Conservation (phyloP, 2,113 vertebrate genomes). For the Chelonoidis abingdonii region DNA sequence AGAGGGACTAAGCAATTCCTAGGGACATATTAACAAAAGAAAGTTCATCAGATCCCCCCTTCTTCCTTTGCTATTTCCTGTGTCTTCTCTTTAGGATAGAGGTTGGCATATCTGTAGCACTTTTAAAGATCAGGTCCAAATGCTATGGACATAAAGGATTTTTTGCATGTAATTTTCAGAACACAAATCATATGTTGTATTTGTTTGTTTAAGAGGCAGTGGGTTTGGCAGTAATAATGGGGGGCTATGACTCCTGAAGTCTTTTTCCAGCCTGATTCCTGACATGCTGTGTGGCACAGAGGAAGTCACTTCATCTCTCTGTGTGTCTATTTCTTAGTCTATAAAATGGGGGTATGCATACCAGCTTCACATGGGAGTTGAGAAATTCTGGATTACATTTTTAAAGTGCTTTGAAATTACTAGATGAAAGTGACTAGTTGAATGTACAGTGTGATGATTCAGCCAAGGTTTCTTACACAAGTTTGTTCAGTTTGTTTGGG, state of each 20-base stretch:
- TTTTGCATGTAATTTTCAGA: accelerated
- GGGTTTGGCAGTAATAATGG: not conserved
- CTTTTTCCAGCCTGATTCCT: not conserved
- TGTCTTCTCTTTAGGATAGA: accelerated
- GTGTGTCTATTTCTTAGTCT: not conserved
- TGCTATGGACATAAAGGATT: accelerated
- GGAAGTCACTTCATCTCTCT: not conserved
- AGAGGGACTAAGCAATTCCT: not conserved
- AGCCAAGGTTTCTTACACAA: not conserved
- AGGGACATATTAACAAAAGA: not conserved
- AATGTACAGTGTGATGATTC: not conserved
- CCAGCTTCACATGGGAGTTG: accelerated
- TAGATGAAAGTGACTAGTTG: not conserved
- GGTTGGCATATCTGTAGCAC: accelerated
- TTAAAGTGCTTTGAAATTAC: not conserved
- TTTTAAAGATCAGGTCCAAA: not conserved
- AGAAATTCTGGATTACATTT: not conserved
- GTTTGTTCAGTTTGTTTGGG: not conserved
- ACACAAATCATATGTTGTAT: not conserved
- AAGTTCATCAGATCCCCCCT: not conserved
- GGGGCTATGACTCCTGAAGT: not conserved
- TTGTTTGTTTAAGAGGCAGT: not conserved
- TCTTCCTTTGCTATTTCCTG: not conserved
- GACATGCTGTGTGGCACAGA: not conserved
- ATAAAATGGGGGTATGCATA: accelerated